Percentiles rank a stretch among this genome's conserved stretches.
Evolutionary conservation across 2,888 invertebrate species (phyloP).

Genomic region (Tetragonula carbonaria): DNA sequence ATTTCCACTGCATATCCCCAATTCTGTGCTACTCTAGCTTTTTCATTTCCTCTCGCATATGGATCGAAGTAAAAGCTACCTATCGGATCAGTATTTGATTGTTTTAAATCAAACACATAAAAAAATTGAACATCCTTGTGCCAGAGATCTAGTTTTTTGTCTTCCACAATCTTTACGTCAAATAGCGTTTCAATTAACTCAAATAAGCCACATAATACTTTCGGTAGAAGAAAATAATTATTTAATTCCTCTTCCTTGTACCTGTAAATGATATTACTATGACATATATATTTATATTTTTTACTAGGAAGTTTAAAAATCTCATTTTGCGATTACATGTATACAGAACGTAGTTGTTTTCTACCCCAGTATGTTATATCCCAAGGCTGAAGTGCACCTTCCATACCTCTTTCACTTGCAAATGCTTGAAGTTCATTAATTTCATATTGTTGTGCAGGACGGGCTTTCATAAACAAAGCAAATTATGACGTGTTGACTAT

Average conservation of each 20-base stretch:
- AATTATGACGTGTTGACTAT: background rate
- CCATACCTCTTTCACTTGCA: constrained; percentile 88
- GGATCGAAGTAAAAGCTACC: constrained; percentile 95
- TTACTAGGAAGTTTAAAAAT: constrained; percentile 4
- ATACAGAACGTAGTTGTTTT: constrained; percentile 89
- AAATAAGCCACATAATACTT: constrained; percentile 92
- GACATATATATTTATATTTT: background rate
- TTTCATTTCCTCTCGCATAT: constrained; percentile 89
- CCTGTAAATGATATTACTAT: constrained; percentile 74
- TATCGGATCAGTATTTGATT: constrained; percentile 86
- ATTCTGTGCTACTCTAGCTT: constrained; percentile 86
- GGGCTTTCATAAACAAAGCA: constrained; percentile 84
- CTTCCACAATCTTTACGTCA: constrained; percentile 90
- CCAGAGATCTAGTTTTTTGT: constrained; percentile 89
- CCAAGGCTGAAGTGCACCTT: constrained; percentile 89
- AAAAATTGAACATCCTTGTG: constrained; percentile 94
- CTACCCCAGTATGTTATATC: constrained; percentile 95
- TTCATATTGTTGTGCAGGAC: constrained; percentile 91
- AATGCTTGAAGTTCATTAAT: constrained; percentile 89
- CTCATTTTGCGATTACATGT: constrained; percentile 83
- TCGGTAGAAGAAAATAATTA: constrained; percentile 93
- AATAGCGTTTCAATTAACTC: constrained; percentile 91
- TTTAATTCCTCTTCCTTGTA: constrained; percentile 90
- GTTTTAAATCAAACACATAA: constrained; percentile 90
- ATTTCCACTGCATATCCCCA: constrained; percentile 93